Conservation (phyloP, 2,113 vertebrate species). For the Archocentrus centrarchus region DNA sequence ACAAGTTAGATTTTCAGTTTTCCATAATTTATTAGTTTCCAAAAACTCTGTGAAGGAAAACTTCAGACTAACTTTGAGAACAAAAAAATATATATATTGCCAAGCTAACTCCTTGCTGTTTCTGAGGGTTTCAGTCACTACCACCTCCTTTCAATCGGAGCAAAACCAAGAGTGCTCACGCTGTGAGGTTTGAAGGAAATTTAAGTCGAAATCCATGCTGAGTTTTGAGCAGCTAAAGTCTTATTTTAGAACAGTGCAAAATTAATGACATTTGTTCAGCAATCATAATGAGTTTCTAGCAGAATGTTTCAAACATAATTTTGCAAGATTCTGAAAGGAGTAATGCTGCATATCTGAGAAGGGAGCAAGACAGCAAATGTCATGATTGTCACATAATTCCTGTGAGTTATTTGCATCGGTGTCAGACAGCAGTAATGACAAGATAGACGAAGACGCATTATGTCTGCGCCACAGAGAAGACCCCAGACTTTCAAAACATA, state of each 20-base stretch:
- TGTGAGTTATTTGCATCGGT: conserved; percentile 22
- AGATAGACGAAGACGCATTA: conserved; percentile 13
- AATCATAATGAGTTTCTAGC: conserved; percentile 13
- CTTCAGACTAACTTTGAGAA: not conserved
- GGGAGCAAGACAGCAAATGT: conserved; percentile 16
- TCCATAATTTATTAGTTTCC: not conserved
- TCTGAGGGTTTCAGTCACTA: not conserved
- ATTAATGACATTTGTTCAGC: conserved; percentile 33
- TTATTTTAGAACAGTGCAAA: conserved; percentile 28
- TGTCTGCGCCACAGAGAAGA: conserved; percentile 18
- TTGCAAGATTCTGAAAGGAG: not conserved
- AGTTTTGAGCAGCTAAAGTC: conserved; percentile 6
- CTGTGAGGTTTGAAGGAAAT: conserved; percentile 19
- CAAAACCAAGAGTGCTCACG: not conserved
- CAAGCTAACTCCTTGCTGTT: not conserved
- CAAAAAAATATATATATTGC: not conserved
- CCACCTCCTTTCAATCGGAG: not conserved
- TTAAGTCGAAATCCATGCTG: conserved; percentile 23
- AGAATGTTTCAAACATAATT: conserved; percentile 16
- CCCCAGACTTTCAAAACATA: conserved; percentile 1
- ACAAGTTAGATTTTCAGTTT: not conserved
- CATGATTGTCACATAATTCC: conserved; percentile 34
- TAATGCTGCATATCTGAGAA: not conserved
- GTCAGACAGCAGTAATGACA: conserved; percentile 39
- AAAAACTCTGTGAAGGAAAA: not conserved